These are phyloP conservation scores for Lophotis ruficrista DNA, from an alignment of 2,113 vertebrate genomes.

Conservation along the genomic window DNA sequence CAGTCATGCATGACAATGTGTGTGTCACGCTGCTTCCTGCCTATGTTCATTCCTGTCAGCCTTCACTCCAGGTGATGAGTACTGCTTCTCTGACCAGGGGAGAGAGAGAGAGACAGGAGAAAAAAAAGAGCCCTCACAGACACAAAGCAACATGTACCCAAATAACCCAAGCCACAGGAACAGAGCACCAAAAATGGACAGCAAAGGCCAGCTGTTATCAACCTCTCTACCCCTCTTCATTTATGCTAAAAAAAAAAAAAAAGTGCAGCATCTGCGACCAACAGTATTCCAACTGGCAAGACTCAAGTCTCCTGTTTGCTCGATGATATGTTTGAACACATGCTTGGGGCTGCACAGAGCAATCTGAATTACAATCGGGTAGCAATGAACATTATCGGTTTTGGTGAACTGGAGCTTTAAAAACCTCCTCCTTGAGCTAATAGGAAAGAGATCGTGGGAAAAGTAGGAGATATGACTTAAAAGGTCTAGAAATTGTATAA, in stretches of 20 bases:
- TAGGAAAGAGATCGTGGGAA: conserved; percentile 21
- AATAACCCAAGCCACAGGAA: neutral
- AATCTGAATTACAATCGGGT: conserved; percentile 54
- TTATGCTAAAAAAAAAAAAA: neutral
- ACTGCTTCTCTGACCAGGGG: conserved; percentile 49
- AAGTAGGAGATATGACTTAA: conserved; percentile 22
- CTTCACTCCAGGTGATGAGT: conserved; percentile 85
- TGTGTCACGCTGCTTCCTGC: conserved; percentile 78
- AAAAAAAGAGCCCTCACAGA: conserved; percentile 20
- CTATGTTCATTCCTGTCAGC: conserved; percentile 82
- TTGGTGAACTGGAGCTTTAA: conserved; percentile 49
- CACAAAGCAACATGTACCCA: conserved; percentile 39
- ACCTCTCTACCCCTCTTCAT: neutral
- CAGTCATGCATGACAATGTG: conserved; percentile 81
- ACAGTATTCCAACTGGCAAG: conserved; percentile 49
- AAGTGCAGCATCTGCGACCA: conserved; percentile 12
- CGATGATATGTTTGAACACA: conserved; percentile 57
- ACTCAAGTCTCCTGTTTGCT: conserved; percentile 23
- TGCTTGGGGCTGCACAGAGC: conserved; percentile 42
- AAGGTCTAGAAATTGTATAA: conserved; percentile 51
- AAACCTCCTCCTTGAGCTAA: conserved; percentile 46
- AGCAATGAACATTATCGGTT: neutral
- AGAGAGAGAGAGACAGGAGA: neutral
- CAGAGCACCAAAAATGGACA: neutral
- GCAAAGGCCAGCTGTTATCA: neutral